Evolutionary conservation across 2,113 vertebrate genomes (phyloP), one percentile per base, ranked within the genome.

Genomic region (Rostratula benghalensis): DNA sequence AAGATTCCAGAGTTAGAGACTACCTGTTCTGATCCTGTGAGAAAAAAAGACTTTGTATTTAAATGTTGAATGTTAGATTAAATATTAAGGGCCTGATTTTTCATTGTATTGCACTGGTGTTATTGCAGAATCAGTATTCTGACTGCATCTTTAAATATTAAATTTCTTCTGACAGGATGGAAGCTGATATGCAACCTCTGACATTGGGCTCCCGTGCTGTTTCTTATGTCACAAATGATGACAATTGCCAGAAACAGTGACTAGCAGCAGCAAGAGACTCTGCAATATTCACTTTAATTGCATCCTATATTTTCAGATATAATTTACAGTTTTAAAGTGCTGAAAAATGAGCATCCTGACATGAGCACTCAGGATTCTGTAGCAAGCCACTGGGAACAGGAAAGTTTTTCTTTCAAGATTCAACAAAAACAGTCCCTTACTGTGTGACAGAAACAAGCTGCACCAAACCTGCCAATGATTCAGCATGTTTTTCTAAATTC

Each of bases 361-460:
- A 82, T 17, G 56, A 87, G 51, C 2, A 3, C 69, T 94, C 68
- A 70, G 51, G 59, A 60, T 90, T 24, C 46, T 71, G 48, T 86
- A 81, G 68, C 33, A 93, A 94, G 54, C 76, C 60, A 65, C 51
- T 45, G 76, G 83, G 90, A 95, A 85, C 14, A 35, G 61, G n/a
- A 53, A 93, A 79, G 70, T 45, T 91, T 94, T 91, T 33, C 83
- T 95, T 97, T 95, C 77, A 93, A 96, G 78, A 53, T 86, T 94
- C 60, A 68, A 84, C 43, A 90, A 75, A 93, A 95, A 10, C 56
- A 57, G 60, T 92, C 86, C 80, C 92, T 90, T 90, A 71, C 92
- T 87, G 92, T 78, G 93, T 94, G 95, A 75, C 83, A 93, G 92
- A 78, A 94, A 78, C 35, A 86, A 94, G 80, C 69, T 89, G 90